These are phyloP conservation scores for Cossypha niveicapilla DNA, from an alignment of 2,797 vertebrate species.

Conservation along the genomic window DNA sequence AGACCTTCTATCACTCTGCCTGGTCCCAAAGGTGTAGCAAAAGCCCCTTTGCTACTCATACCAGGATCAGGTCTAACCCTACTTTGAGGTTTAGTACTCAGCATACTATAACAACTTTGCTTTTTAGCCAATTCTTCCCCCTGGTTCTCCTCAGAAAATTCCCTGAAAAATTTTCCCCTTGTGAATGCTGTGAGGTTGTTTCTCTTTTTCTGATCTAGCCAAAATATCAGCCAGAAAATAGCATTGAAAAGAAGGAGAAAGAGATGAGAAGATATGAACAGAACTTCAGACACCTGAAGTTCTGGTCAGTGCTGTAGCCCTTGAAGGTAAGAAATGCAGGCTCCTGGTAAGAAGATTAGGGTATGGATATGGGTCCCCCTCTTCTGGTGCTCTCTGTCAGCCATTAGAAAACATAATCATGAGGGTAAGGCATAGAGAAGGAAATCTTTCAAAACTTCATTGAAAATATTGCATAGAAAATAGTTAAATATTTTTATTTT, in stretches of 20 bases:
- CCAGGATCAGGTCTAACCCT: background rate
- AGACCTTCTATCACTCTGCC: background rate
- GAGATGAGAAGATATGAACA: background rate
- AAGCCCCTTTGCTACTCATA: background rate
- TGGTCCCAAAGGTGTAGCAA: background rate
- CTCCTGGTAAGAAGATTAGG: background rate
- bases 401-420: background rate
- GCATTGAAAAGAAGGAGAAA: background rate
- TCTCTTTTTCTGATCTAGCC: background rate
- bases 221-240: background rate
- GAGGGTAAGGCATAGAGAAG: background rate
- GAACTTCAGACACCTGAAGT: background rate
- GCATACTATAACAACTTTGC: background rate
- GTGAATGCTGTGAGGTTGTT: background rate
- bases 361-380: background rate
- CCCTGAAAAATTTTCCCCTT: background rate
- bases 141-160: background rate
- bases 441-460: background rate
- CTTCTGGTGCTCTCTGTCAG: background rate
- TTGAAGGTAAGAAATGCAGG: background rate
- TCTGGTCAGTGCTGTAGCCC: background rate
- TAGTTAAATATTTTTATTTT: background rate
- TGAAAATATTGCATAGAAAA: background rate
- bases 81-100: background rate
- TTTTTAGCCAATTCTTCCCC: background rate